phyloP scores from a whole-genome alignment of 2,888 invertebrate genomes.

The Lissocephala sabroskyi region DNA sequence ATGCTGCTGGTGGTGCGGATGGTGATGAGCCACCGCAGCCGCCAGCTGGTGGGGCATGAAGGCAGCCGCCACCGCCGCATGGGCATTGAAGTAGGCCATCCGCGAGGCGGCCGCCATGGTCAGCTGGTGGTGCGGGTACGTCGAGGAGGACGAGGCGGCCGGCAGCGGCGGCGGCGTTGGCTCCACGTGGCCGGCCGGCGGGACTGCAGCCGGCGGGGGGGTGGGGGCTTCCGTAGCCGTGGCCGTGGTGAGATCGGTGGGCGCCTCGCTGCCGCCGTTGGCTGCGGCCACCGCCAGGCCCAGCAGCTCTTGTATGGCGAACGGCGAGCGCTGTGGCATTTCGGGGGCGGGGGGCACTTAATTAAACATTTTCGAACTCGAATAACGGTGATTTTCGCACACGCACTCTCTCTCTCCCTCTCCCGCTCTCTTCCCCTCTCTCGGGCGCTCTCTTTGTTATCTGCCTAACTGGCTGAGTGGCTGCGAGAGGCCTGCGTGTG shows the following conservation, averaged over 20 bases:
- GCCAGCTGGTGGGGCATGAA: slow-evolving; percentile 84
- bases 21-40: slow-evolving; percentile 66
- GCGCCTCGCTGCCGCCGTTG: slow-evolving; percentile 24
- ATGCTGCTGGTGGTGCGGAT: slow-evolving; percentile 37
- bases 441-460: slow-evolving; percentile 1
- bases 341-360: slow-evolving; percentile 4
- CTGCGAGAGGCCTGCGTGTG: no score
- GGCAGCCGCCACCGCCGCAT: slow-evolving; percentile 92
- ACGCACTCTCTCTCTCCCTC: not conserved
- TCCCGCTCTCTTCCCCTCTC: slow-evolving; percentile 3
- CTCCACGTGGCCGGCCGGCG: slow-evolving; percentile 11
- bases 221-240: slow-evolving; percentile 19
- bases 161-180: slow-evolving; percentile 26
- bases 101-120: slow-evolving; percentile 77
- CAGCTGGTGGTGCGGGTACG: slow-evolving; percentile 54
- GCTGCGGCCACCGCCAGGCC: slow-evolving; percentile 67
- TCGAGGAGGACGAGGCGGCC: slow-evolving; percentile 10
- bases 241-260: slow-evolving; percentile 22
- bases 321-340: slow-evolving; percentile 73
- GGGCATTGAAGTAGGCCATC: slow-evolving; percentile 93
- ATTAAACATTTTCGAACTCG: slow-evolving; percentile 1
- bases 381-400: not conserved
- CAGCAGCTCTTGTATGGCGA: slow-evolving; percentile 72
- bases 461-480: no score
- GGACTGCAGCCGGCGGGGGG: slow-evolving; percentile 16